phyloP scores from a whole-genome alignment of 2,113 vertebrate species.

The Perognathus longimembris region DNA sequence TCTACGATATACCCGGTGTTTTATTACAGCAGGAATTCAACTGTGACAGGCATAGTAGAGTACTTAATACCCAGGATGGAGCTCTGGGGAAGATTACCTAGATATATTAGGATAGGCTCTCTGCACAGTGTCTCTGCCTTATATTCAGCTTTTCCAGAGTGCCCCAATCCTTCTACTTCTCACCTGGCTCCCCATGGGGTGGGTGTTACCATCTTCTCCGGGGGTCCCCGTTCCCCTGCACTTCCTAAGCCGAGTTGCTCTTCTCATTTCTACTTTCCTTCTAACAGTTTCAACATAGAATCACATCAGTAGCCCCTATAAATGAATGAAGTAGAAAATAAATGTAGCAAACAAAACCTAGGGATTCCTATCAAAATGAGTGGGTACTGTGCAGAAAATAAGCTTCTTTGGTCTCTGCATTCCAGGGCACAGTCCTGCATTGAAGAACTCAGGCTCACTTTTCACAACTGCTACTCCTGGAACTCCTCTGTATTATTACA shows the following conservation, averaged over 20 bases:
- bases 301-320: not conserved
- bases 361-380: not conserved
- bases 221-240: not conserved
- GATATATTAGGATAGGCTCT: slow-evolving; percentile 19
- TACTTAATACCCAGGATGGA: slow-evolving; percentile 84
- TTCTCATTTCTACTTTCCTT: not conserved
- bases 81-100: slow-evolving; percentile 75
- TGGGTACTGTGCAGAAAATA: not conserved
- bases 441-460: slow-evolving; percentile 5
- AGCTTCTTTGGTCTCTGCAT: not conserved
- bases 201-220: not conserved
- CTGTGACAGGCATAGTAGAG: slow-evolving; percentile 84
- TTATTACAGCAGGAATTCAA: slow-evolving; percentile 86
- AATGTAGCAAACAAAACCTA: not conserved
- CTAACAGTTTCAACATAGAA: slow-evolving; percentile 8
- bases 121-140: slow-evolving; percentile 48
- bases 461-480: not conserved
- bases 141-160: slow-evolving; percentile 26
- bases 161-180: not conserved
- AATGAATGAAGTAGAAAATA: slow-evolving; percentile 24
- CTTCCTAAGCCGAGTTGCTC: not conserved
- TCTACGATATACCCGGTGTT: slow-evolving; percentile 83
- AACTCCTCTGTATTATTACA: not conserved
- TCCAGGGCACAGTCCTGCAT: not conserved
- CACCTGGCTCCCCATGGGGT: not conserved